A percentile compares a stretch with the other conserved stretches of the same genome.
These are phyloP conservation scores for Amblyjoppa proteus DNA, from an alignment of 2,888 invertebrate genomes.

Conservation along the genomic window DNA sequence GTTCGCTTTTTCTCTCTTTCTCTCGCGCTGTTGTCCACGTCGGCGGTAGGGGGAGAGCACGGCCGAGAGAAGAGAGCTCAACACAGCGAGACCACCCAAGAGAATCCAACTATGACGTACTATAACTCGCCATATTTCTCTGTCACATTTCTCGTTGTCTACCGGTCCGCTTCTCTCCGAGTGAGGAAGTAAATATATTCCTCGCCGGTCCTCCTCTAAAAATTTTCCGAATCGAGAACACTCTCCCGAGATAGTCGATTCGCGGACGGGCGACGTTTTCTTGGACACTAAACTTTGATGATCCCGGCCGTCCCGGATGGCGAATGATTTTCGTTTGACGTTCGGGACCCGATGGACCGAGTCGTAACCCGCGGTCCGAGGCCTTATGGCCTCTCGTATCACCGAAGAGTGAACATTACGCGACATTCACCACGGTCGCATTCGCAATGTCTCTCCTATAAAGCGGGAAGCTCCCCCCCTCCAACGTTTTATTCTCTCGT, in stretches of 20 bases:
- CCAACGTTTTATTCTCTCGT: slow-evolving; percentile 17
- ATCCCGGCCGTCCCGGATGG: slow-evolving; percentile 1
- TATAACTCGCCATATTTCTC: not conserved
- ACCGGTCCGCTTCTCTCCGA: not conserved
- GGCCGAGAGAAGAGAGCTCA: slow-evolving; percentile 7
- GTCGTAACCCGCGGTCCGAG: slow-evolving; percentile 2
- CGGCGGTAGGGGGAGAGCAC: too few species aligned
- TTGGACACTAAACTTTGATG: slow-evolving; percentile 36
- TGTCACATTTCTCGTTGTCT: slow-evolving; percentile 36
- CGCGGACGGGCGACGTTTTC: slow-evolving; percentile 41
- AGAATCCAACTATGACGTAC: slow-evolving; percentile 31
- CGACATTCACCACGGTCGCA: slow-evolving; percentile 14
- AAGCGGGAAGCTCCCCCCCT: slow-evolving; percentile 1
- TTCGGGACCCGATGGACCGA: slow-evolving; percentile 37
- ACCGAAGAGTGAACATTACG: slow-evolving; percentile 29
- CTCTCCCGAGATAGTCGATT: slow-evolving; percentile 33
- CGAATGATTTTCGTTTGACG: slow-evolving; percentile 53
- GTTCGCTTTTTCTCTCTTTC: slow-evolving; percentile 24
- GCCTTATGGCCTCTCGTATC: slow-evolving; percentile 28
- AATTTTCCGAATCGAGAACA: slow-evolving; percentile 12
- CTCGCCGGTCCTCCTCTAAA: slow-evolving; percentile 21
- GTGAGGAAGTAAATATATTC: slow-evolving; percentile 52
- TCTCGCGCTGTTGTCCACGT: slow-evolving; percentile 54
- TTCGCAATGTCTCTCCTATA: slow-evolving; percentile 23
- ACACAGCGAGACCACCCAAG: slow-evolving; percentile 20